Percentiles rank a stretch among this genome's conserved stretches.
phyloP scores from a whole-genome alignment of 2,797 vertebrate species.

The Sebastes umbrosus region DNA sequence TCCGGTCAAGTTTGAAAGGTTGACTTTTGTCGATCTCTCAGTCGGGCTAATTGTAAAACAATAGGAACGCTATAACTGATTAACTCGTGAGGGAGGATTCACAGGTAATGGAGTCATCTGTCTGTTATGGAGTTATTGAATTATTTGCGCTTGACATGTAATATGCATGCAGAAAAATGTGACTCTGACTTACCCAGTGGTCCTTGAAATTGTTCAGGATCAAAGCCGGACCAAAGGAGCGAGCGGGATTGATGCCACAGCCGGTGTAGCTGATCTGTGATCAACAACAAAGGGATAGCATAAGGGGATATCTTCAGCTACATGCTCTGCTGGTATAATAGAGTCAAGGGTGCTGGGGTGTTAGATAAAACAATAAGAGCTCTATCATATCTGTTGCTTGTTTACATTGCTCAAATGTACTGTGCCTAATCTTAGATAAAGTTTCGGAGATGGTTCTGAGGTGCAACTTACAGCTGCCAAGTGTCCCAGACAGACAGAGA shows the following conservation, averaged over 20 bases:
- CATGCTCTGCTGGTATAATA: background rate
- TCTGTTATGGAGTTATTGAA: constrained; percentile 26
- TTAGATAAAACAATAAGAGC: background rate
- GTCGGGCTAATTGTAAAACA: constrained; percentile 27
- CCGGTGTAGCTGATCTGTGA: constrained; percentile 95
- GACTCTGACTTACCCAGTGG: constrained; percentile 90
- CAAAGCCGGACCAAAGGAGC: constrained; percentile 93
- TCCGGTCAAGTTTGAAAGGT: background rate
- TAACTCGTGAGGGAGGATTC: constrained; percentile 43
- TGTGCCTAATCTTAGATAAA: background rate
- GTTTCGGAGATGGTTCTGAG: background rate
- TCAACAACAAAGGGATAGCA: constrained; percentile 20
- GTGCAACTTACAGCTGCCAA: constrained; percentile 91
- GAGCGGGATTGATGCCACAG: constrained; percentile 97
- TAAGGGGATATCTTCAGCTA: constrained; percentile 22
- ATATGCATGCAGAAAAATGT: constrained; percentile 29
- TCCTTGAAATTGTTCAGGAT: constrained; percentile 85
- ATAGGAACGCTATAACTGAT: constrained; percentile 38
- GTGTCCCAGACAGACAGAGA: constrained; percentile 94
- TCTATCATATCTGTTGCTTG: background rate
- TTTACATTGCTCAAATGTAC: background rate
- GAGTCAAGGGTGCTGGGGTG: background rate
- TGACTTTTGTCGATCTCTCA: constrained; percentile 6
- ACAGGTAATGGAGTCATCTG: background rate
- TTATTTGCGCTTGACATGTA: constrained; percentile 45